These are phyloP conservation scores for Blennius ocellaris DNA, from an alignment of 2,113 vertebrate species.

Conservation along the genomic window DNA sequence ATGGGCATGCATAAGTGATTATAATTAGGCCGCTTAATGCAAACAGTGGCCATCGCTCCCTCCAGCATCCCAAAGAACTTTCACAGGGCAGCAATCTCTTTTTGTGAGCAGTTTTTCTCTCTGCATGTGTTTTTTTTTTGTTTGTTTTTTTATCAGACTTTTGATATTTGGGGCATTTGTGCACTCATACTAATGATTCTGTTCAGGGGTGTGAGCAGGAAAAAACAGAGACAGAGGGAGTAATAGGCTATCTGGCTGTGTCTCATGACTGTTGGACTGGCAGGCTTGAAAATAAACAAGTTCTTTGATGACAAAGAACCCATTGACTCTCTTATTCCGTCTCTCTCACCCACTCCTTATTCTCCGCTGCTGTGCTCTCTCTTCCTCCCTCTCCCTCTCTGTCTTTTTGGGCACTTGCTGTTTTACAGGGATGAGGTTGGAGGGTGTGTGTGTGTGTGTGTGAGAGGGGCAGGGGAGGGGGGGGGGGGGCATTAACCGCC, in stretches of 20 bases:
- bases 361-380: conserved; percentile 69
- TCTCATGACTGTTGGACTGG: conserved; percentile 81
- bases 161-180: background rate
- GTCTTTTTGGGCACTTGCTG: conserved; percentile 57
- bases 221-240: conserved; percentile 51
- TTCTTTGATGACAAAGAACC: conserved; percentile 87
- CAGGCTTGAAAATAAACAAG: conserved; percentile 87
- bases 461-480: conserved; percentile 18
- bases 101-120: background rate
- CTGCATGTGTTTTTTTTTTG: background rate
- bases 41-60: background rate
- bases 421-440: conserved; percentile 63
- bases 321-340: conserved; percentile 84
- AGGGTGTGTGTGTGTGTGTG: conserved; percentile 42
- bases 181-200: background rate
- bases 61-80: background rate
- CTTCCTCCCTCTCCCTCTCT: conserved; percentile 60
- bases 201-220: conserved; percentile 11
- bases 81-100: background rate
- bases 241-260: conserved; percentile 72
- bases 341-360: conserved; percentile 80
- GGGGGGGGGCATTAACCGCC: conserved; percentile 56
- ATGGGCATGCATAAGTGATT: background rate
- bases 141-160: background rate
- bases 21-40: conserved; percentile 12